These are phyloP conservation scores for Origma solitaria DNA, from an alignment of 2,113 vertebrate genomes.

Conservation along the genomic window DNA sequence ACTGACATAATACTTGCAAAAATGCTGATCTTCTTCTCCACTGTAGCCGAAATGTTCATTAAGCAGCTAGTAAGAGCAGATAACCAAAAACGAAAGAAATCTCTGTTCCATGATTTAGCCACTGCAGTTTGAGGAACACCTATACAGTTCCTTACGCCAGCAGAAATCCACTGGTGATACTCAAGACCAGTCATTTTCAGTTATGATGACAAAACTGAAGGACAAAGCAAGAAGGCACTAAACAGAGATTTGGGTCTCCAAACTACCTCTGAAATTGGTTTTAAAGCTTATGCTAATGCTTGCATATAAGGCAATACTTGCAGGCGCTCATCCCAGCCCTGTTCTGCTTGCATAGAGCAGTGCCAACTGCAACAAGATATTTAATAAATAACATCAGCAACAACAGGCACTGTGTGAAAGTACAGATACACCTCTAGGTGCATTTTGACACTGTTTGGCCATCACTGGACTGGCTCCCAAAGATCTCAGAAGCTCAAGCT, in stretches of 20 bases:
- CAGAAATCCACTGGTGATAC: not conserved
- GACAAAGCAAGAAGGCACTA: not conserved
- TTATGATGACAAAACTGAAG: not conserved
- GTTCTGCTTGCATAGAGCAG: not conserved
- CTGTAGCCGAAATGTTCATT: not conserved
- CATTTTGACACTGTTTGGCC: not conserved
- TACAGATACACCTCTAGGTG: not conserved
- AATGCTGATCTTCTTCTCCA: not conserved
- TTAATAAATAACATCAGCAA: not conserved
- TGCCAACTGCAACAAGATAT: not conserved
- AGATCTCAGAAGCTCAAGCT: not conserved
- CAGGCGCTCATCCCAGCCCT: not conserved
- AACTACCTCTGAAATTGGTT: not conserved
- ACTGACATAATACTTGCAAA: not conserved
- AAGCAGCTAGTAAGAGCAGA: not conserved
- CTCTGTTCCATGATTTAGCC: not conserved
- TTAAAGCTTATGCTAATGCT: not conserved
- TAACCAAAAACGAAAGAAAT: not conserved
- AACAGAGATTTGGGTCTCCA: not conserved
- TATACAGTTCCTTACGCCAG: not conserved
- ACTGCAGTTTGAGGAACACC: not conserved
- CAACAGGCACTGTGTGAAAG: not conserved
- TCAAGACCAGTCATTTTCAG: not conserved
- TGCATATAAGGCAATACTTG: not conserved
- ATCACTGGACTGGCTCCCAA: not conserved